phyloP scores from a whole-genome alignment of 2,113 vertebrate species.

The Opisthocomus hoazin region DNA sequence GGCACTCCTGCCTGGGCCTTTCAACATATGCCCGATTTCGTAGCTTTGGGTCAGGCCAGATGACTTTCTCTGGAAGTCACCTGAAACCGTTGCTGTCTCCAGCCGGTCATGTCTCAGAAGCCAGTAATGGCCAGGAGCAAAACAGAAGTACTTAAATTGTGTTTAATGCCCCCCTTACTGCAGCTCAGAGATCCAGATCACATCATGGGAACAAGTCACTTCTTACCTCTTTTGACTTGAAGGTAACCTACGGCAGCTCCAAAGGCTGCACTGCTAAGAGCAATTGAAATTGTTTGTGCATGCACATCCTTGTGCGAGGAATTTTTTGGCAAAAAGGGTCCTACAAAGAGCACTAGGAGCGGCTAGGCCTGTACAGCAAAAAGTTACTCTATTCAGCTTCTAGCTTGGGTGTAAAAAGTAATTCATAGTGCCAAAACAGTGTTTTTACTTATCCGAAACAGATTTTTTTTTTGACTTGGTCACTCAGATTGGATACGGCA shows the following conservation, averaged over 20 bases:
- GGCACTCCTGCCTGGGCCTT: not conserved
- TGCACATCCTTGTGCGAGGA: not conserved
- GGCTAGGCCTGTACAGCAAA: not conserved
- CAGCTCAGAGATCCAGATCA: not conserved
- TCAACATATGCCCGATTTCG: not conserved
- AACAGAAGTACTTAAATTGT: not conserved
- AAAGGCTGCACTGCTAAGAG: fast-evolving
- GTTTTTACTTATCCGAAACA: slow-evolving; percentile 10
- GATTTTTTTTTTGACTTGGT: not conserved
- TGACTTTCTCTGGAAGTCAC: not conserved
- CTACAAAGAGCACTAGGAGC: not conserved
- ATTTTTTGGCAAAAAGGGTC: not conserved
- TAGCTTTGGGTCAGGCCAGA: not conserved
- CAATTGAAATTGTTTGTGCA: not conserved
- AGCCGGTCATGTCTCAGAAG: not conserved
- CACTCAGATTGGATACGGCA: not conserved
- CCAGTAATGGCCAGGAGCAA: not conserved
- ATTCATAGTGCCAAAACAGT: slow-evolving; percentile 1
- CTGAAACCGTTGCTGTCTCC: not conserved
- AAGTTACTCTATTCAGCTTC: slow-evolving; percentile 12
- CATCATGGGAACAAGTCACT: not conserved
- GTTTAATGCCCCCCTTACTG: not conserved
- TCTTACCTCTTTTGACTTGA: not conserved
- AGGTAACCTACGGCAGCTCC: not conserved
- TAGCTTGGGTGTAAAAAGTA: slow-evolving; percentile 47